phyloP scores from a whole-genome alignment of 2,113 vertebrate species.

The Muntiacus reevesi region DNA sequence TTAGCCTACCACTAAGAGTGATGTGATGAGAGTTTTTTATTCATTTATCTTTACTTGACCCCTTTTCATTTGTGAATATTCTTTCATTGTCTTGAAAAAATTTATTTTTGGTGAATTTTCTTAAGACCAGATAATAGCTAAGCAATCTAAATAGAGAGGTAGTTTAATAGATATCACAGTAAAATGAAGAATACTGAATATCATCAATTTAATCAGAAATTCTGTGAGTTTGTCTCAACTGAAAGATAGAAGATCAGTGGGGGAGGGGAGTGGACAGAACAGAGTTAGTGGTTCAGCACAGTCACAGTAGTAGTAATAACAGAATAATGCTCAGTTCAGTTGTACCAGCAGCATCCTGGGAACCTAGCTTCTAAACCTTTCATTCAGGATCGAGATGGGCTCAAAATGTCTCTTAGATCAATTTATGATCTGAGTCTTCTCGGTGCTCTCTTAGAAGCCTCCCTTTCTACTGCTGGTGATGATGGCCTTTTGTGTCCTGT shows the following conservation, averaged over 20 bases:
- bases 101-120: not conserved
- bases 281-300: not conserved
- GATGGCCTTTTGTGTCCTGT: not conserved
- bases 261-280: not conserved
- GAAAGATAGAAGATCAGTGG: not conserved
- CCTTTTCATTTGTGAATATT: not conserved
- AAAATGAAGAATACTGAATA: not conserved
- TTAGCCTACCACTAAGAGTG: not conserved
- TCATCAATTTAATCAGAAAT: not conserved
- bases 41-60: not conserved
- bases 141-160: not conserved
- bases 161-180: not conserved
- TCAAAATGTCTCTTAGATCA: not conserved
- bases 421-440: not conserved
- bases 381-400: not conserved
- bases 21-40: not conserved
- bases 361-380: not conserved
- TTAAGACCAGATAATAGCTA: not conserved
- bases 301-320: not conserved
- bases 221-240: not conserved
- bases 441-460: not conserved
- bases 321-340: not conserved
- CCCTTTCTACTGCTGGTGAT: not conserved
- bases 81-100: not conserved
- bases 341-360: not conserved